Evolutionary conservation across 1,140 invertebrate species (phyloP).

Genomic region (Apis florea): DNA sequence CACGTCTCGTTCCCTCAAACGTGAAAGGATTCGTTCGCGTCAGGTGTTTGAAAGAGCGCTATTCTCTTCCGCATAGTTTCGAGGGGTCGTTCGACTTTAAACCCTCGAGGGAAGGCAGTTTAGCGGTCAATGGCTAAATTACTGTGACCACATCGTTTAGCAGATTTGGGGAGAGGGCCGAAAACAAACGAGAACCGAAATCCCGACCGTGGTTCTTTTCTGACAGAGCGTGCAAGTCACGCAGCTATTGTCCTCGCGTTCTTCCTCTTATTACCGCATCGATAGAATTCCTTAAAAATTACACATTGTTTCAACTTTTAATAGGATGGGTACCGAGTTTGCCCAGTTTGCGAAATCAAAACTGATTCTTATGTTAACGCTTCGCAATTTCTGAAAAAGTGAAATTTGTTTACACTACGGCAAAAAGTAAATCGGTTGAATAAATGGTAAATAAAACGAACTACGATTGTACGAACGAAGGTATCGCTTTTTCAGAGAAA

Average conservation of each 20-base stretch:
- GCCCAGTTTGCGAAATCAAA: no score
- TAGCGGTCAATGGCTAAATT: constrained; percentile 36
- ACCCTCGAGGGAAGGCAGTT: constrained; percentile 13
- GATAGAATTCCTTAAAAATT: no score
- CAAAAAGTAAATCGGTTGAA: no score
- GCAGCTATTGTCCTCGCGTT: background rate
- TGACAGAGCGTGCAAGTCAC: background rate
- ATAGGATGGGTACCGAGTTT: no score
- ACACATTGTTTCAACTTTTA: no score
- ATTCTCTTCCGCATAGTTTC: background rate
- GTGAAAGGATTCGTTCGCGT: background rate
- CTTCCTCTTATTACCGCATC: background rate
- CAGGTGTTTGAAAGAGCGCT: background rate
- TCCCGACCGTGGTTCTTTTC: constrained; percentile 26
- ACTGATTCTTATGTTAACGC: no score
- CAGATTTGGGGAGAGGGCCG: constrained; percentile 24
- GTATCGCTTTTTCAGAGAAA: no score
- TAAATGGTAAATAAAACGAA: no score
- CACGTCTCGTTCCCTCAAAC: background rate
- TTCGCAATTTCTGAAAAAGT: background rate
- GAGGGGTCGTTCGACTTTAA: constrained; percentile 7
- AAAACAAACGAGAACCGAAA: constrained; percentile 8
- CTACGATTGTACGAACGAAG: no score
- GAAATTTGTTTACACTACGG: background rate
- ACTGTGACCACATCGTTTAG: constrained; percentile 42